Evolutionary conservation across 23 tunicate species (phyloP).

Genomic region (Ascidia mentula): DNA sequence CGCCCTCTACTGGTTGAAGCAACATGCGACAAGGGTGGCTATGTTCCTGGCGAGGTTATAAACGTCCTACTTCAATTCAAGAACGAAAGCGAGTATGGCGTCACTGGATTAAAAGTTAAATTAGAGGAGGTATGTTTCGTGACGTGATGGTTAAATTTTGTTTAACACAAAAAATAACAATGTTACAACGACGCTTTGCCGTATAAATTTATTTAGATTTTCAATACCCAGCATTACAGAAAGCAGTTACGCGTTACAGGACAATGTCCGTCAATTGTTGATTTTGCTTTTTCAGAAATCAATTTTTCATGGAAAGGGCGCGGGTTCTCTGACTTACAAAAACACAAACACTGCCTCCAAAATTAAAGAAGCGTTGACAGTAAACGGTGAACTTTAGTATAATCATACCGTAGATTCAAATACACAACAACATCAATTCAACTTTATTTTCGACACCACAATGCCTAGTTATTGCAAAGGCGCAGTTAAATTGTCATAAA

Average conservation of each 20-base stretch:
- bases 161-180: too few relatives aligned
- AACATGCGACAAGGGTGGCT: constrained; percentile 30
- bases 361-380: background rate
- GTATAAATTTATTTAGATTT: background rate
- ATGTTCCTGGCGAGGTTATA: constrained; percentile 35
- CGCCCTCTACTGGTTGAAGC: constrained; percentile 15
- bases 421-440: too few relatives aligned
- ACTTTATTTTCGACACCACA: too few relatives aligned
- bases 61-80: background rate
- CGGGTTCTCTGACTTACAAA: background rate
- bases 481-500: too few relatives aligned
- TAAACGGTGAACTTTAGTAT: background rate
- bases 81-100: constrained; percentile 14
- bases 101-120: constrained; percentile 11
- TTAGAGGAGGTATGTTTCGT: constrained; percentile 26
- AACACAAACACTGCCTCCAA: background rate
- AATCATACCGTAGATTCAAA: too few relatives aligned
- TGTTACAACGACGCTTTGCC: too few relatives aligned
- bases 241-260: background rate
- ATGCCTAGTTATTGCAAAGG: too few relatives aligned
- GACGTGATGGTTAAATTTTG: too few relatives aligned
- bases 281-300: background rate
- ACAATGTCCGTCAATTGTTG: background rate
- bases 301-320: background rate
- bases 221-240: background rate